These are phyloP conservation scores for Camelus dromedarius DNA, from an alignment of 2,113 vertebrate genomes.

Conservation along the genomic window DNA sequence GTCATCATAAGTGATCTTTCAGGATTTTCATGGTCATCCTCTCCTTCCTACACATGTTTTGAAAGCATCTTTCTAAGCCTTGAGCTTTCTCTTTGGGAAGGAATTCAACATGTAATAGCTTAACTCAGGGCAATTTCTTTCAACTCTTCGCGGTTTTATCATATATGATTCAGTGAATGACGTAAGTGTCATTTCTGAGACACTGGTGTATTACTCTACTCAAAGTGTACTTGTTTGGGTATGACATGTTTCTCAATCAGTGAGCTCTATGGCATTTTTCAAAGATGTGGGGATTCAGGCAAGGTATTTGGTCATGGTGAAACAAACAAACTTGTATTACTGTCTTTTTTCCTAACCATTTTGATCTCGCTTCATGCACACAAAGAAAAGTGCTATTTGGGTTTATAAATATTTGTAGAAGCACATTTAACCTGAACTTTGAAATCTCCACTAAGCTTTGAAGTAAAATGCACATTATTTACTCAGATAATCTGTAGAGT, in stretches of 20 bases:
- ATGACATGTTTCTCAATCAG: not conserved
- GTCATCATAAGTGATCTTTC: not conserved
- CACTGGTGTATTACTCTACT: not conserved
- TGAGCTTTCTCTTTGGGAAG: not conserved
- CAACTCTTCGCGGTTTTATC: not conserved
- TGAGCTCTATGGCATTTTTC: not conserved
- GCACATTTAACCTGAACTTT: not conserved
- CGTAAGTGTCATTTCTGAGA: not conserved
- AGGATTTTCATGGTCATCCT: not conserved
- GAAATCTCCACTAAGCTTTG: not conserved
- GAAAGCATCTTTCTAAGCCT: not conserved
- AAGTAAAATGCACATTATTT: not conserved
- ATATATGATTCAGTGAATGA: not conserved
- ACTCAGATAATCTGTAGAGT: not conserved
- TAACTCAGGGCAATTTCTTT: not conserved
- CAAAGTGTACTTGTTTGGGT: not conserved
- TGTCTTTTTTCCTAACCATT: not conserved
- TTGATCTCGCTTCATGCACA: not conserved
- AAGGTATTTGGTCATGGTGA: not conserved
- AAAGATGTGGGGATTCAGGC: not conserved
- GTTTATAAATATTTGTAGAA: not conserved
- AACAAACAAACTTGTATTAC: not conserved
- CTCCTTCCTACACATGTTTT: not conserved
- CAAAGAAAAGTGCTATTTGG: not conserved
- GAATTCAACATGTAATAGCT: not conserved